Percentiles rank a stretch among this genome's conserved stretches.
phyloP scores from a whole-genome alignment of 2,797 vertebrate genomes.

The Cephalopachus bancanus region DNA sequence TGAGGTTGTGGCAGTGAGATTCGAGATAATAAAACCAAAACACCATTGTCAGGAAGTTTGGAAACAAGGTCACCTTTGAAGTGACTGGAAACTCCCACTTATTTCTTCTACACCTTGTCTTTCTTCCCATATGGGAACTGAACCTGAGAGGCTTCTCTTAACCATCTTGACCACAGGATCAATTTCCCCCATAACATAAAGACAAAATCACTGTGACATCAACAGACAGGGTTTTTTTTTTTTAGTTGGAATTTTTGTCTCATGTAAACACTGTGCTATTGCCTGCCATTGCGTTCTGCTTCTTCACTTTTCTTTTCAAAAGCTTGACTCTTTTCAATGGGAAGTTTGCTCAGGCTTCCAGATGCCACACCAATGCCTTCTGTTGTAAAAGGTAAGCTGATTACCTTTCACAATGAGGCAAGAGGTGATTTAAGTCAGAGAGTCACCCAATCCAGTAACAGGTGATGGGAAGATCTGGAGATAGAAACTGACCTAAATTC shows the following conservation, averaged over 20 bases:
- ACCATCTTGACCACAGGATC: not conserved
- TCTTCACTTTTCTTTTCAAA: not conserved
- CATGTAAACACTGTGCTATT: not conserved
- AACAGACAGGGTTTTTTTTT: not conserved
- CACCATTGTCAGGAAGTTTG: not conserved
- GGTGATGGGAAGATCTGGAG: not conserved
- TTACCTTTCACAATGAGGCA: not conserved
- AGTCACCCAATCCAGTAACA: not conserved
- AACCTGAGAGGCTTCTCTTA: not conserved
- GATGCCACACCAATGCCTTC: not conserved
- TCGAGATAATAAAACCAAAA: not conserved
- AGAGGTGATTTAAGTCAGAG: not conserved
- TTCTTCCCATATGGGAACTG: not conserved
- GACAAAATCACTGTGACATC: not conserved
- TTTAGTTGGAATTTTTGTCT: not conserved
- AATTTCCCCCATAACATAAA: not conserved
- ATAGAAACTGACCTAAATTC: constrained; percentile 46
- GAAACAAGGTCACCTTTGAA: not conserved
- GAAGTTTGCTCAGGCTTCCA: not conserved
- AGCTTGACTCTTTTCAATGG: not conserved
- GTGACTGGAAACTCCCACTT: not conserved
- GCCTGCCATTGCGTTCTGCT: not conserved
- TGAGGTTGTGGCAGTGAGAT: not conserved
- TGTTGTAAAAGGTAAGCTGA: not conserved
- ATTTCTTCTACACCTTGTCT: not conserved